A percentile compares a stretch with the other conserved stretches of the same genome.
These are phyloP conservation scores for Theodoxus fluviatilis DNA, from an alignment of 2,888 invertebrate genomes.

Conservation along the genomic window DNA sequence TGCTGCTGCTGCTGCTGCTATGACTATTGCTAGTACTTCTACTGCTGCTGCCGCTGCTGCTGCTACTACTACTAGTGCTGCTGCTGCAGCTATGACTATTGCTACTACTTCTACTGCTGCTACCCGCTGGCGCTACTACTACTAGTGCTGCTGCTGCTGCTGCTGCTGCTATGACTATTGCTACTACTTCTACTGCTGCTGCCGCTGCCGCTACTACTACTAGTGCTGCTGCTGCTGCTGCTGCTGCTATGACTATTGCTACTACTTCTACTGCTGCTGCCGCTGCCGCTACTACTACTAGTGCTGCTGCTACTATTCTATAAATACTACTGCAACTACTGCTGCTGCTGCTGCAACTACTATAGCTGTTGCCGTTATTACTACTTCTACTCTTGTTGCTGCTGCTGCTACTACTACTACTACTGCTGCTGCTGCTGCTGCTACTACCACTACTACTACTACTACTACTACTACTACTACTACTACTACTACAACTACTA, in stretches of 20 bases:
- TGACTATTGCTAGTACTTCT: not conserved
- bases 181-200: constrained; percentile 27
- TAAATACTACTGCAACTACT: constrained; percentile 20
- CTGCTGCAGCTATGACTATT: not conserved
- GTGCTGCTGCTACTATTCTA: constrained; percentile 24
- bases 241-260: not conserved
- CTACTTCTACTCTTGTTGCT: constrained; percentile 19
- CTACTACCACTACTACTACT: constrained; percentile 24
- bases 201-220: constrained; percentile 7
- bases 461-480: constrained; percentile 28
- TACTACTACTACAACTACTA: constrained; percentile 29
- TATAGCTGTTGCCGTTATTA: constrained; percentile 22
- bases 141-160: not conserved
- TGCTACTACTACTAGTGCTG: not conserved
- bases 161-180: not conserved
- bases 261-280: constrained; percentile 21
- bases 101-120: not conserved
- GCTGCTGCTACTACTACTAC: not conserved
- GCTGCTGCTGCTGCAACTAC: constrained; percentile 24
- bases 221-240: constrained; percentile 23
- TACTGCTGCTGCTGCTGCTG: constrained; percentile 18
- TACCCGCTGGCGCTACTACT: too few relatives aligned
- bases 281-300: constrained; percentile 29
- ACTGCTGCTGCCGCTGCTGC: not conserved
- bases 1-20: not conserved